Evolutionary conservation across 2,888 invertebrate genomes (phyloP).

Genomic region (Heliothis peltigera): DNA sequence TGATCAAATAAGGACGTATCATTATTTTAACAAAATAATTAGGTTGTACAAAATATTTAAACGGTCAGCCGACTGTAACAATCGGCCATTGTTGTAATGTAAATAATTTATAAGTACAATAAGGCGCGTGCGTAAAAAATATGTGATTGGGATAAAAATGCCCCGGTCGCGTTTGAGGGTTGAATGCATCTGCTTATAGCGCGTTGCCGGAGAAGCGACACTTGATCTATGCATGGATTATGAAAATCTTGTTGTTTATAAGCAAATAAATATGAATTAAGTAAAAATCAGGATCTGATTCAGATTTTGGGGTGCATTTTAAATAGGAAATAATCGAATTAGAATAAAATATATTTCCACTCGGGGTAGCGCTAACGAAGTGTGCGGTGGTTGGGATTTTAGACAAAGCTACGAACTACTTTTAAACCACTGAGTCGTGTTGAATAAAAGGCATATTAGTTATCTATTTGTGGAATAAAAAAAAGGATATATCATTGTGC

Average conservation of each 20-base stretch:
- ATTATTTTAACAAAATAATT: constrained; percentile 87
- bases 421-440: too few relatives aligned
- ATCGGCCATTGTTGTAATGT: constrained; percentile 73
- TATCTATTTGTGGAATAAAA: too few relatives aligned
- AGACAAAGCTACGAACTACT: neutral
- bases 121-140: constrained; percentile 79
- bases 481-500: too few relatives aligned
- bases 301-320: constrained; percentile 34
- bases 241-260: constrained; percentile 57
- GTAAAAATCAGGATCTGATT: constrained; percentile 22
- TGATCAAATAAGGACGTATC: constrained; percentile 68
- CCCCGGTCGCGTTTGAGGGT: constrained; percentile 66
- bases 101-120: constrained; percentile 77
- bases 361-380: neutral
- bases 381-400: neutral
- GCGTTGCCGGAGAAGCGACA: constrained; percentile 42
- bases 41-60: constrained; percentile 75
- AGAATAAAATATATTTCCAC: neutral
- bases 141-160: constrained; percentile 73
- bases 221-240: constrained; percentile 57
- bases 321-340: constrained; percentile 9
- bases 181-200: constrained; percentile 72
- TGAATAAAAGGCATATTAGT: too few relatives aligned
- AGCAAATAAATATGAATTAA: constrained; percentile 53
- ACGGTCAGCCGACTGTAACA: constrained; percentile 77